Evolutionary conservation across 2,797 vertebrate genomes (phyloP).

Genomic region (Channa striata): DNA sequence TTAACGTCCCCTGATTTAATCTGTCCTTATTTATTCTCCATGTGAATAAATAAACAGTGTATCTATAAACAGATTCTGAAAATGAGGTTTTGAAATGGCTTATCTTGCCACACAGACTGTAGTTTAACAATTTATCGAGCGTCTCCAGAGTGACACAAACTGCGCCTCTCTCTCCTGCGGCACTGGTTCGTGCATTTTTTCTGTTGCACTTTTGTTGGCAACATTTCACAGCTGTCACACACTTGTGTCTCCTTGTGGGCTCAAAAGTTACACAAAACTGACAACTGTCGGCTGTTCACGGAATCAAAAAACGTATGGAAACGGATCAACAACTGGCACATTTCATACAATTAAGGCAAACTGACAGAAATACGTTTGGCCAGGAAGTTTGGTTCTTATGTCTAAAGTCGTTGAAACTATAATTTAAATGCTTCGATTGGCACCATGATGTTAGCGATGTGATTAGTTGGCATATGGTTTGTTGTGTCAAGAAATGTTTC

Average conservation of each 20-base stretch:
- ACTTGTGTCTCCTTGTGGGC: not conserved
- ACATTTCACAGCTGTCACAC: not conserved
- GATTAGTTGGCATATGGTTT: no score
- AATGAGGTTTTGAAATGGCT: not conserved
- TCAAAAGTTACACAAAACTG: not conserved
- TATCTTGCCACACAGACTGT: not conserved
- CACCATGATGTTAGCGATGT: no score
- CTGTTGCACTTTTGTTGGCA: conserved; percentile 12
- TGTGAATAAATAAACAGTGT: not conserved
- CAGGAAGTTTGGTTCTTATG: no score
- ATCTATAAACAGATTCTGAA: not conserved
- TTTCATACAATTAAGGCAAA: no score
- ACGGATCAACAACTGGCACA: no score
- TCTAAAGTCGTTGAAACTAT: no score
- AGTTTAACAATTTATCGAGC: not conserved
- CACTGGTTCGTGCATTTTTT: not conserved
- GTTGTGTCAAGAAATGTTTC: no score
- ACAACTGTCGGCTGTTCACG: not conserved
- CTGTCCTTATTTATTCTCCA: not conserved
- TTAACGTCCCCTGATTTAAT: not conserved
- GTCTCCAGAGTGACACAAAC: not conserved
- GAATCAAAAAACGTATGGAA: not conserved
- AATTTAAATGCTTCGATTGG: no score
- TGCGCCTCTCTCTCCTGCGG: not conserved
- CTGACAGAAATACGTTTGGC: no score